phyloP scores from a whole-genome alignment of 2,888 invertebrate species.

The Coelopa pilipes region DNA sequence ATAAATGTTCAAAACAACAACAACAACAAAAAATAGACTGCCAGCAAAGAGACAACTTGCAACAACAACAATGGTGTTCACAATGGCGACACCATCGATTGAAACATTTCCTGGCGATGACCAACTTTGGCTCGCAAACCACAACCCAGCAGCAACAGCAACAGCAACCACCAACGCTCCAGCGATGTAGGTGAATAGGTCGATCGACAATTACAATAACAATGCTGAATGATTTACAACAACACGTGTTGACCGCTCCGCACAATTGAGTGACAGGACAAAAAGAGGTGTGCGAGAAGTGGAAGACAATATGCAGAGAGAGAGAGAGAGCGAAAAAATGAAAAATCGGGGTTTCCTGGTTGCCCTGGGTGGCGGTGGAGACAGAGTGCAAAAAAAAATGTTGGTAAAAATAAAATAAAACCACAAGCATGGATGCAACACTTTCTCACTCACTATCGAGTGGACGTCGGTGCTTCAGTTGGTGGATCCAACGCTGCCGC shows the following conservation, averaged over 20 bases:
- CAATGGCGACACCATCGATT: too few relatives aligned
- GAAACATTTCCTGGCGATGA: too few relatives aligned
- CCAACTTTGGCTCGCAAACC: too few relatives aligned
- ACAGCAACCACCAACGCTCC: background rate
- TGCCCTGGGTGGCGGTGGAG: background rate
- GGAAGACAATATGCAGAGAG: background rate
- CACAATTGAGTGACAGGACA: background rate
- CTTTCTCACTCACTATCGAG: background rate
- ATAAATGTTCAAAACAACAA: too few relatives aligned
- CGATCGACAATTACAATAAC: background rate
- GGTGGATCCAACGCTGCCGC: background rate
- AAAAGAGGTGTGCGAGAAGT: background rate
- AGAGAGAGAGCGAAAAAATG: background rate
- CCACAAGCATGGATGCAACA: background rate
- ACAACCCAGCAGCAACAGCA: background rate
- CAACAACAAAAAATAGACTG: too few relatives aligned
- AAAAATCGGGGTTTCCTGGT: background rate
- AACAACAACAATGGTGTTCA: too few relatives aligned
- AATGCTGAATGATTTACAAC: too few relatives aligned
- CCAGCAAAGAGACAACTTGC: too few relatives aligned
- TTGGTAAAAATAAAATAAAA: background rate
- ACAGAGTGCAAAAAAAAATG: too few relatives aligned
- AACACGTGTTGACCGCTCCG: background rate
- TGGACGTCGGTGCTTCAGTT: too few relatives aligned
- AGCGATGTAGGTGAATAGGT: slow-evolving; percentile 2